Conservation (phyloP, 1,140 invertebrate species). For the Stegodyphus dumicola region DNA sequence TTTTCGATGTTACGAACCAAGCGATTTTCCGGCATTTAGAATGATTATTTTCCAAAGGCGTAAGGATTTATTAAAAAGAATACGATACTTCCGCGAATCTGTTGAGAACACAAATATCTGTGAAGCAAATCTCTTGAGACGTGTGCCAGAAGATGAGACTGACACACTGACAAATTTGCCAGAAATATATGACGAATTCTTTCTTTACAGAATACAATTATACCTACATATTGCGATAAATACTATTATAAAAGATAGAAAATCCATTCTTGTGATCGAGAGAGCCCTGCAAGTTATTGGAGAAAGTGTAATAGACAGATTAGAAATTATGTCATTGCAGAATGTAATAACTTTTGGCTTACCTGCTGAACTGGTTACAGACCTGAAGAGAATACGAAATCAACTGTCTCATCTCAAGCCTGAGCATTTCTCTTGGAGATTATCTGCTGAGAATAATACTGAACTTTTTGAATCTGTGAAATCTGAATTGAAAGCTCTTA, state of each 20-base stretch:
- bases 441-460: background rate
- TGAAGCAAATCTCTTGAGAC: no score
- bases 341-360: background rate
- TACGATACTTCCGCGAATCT: no score
- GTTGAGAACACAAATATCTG: no score
- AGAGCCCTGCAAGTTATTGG: slow-evolving; percentile 16
- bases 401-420: background rate
- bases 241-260: background rate
- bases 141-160: no score
- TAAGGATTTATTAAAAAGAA: no score
- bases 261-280: slow-evolving; percentile 10
- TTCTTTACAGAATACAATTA: background rate
- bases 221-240: slow-evolving; percentile 7
- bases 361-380: background rate
- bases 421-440: background rate
- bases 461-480: background rate
- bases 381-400: slow-evolving; percentile 1
- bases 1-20: no score
- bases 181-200: slow-evolving; percentile 19
- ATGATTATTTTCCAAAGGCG: no score
- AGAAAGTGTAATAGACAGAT: background rate
- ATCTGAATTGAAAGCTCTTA: background rate
- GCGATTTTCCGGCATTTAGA: no score
- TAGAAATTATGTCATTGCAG: slow-evolving; percentile 19
- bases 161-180: slow-evolving; percentile 11